Base-by-base conservation (phyloP, 2,797 vertebrate species). In the Chiropotes sagulatus region DNA sequence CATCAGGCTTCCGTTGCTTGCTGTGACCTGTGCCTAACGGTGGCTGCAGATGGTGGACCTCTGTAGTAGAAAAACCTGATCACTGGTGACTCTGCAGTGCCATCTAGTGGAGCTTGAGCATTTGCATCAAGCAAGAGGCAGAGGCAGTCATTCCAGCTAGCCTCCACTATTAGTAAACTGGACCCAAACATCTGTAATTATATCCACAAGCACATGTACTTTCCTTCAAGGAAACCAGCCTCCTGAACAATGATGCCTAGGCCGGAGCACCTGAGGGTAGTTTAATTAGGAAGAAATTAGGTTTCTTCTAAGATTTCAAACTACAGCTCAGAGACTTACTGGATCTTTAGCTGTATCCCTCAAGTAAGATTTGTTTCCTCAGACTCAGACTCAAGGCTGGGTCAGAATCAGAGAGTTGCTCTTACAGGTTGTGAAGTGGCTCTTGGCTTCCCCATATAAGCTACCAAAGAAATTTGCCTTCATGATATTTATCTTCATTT, bases 101-200 rank as follows among this genome's bases (percentile, higher is more conserved):
- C 96, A 94, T 52, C 86, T 94, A n/a, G 64, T 93, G 89, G 96
- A 72, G 17, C 67, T 24, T 72, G 50, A 89, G 33, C 57, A 54
- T 94, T 79, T 70, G 52, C 79, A 12, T 33, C 73, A 93, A 96
- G 86, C 73, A 52, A n/a, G 14, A 75, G 17, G 0, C 61, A 67
- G 15, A n/a, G 61, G 61, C 33, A 4, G 33, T 19, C 61, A n/a
- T n/a, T 67, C 61, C 33, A 67, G 1, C 85, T 86, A 89, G 64
- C 46, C 70, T 96, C 57, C 54, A 24, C 58, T 85, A 0, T 96
- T 44, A 88, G n/a, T 92, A 75, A 96, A 73, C 33, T 54, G n/a
- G 57, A 64, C 54, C 82, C 79, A 39, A 72, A 39, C 72, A 72
- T 80, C 28, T 64, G 2, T 80, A 79, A 70, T 93, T 93, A n/a